Conservation (phyloP, 2,113 vertebrate species). For the Passer montanus region DNA sequence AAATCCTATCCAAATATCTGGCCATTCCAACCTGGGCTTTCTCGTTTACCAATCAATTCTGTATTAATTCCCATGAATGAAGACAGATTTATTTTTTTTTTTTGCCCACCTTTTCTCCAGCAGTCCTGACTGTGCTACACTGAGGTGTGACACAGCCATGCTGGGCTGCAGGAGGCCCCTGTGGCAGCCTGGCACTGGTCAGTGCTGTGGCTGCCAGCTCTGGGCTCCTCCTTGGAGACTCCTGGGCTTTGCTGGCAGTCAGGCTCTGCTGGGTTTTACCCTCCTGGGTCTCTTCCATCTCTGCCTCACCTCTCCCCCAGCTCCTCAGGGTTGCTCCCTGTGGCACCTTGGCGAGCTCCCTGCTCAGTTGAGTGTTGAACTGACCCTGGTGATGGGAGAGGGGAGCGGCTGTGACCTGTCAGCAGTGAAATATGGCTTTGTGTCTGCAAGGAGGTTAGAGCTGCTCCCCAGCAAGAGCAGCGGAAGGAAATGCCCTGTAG, state of each 20-base stretch:
- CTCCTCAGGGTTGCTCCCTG: neutral
- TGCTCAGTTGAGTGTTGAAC: neutral
- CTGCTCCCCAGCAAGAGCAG: slow-evolving; percentile 59
- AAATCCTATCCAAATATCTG: neutral
- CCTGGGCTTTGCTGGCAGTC: neutral
- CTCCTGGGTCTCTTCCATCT: neutral
- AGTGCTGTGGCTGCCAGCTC: neutral
- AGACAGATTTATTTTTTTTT: rapidly evolving
- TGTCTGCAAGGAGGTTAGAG: slow-evolving; percentile 52
- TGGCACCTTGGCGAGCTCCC: neutral
- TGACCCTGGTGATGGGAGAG: slow-evolving; percentile 9
- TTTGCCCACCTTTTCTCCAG: neutral
- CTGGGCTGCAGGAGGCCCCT: neutral
- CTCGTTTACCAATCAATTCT: neutral
- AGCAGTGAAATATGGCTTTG: slow-evolving; percentile 50
- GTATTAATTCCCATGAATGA: neutral
- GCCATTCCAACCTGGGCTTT: neutral
- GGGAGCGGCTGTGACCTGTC: neutral
- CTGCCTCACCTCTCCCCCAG: neutral
- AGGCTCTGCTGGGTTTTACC: neutral
- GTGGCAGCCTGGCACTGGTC: neutral
- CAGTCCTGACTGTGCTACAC: neutral
- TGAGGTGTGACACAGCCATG: neutral
- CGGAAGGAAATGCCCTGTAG: slow-evolving; percentile 66
- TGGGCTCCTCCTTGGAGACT: neutral